Percentiles rank a stretch among this genome's conserved stretches.
Conservation (phyloP, 2,888 invertebrate genomes). For the Artemia sinica region DNA sequence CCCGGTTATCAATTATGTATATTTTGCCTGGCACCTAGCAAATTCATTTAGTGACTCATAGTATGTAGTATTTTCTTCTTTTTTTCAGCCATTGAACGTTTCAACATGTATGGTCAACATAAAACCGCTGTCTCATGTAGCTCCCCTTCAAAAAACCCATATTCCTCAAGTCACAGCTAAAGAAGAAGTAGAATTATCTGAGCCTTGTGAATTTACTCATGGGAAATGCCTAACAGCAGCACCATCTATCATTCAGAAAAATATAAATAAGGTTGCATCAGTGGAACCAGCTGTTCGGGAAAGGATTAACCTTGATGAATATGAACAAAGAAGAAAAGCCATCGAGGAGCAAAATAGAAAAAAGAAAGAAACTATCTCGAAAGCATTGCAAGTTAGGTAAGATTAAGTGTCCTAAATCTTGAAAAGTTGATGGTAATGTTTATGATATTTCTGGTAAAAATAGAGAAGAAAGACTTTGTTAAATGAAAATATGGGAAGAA, state of each 20-base stretch:
- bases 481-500: no score
- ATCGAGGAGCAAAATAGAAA: constrained; percentile 64
- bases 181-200: neutral
- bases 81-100: neutral
- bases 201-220: neutral
- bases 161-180: neutral
- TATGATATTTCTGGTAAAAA: no score
- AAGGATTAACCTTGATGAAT: constrained; percentile 36
- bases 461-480: no score
- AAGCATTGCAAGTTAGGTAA: constrained; percentile 54
- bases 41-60: neutral
- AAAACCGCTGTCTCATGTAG: constrained; percentile 2
- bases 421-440: no score
- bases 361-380: constrained; percentile 50
- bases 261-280: neutral
- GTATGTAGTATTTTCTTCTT: neutral
- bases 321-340: constrained; percentile 50
- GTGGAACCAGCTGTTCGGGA: constrained; percentile 3
- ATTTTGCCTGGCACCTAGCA: no score
- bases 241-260: constrained; percentile 10
- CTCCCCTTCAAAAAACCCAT: neutral
- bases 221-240: neutral
- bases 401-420: constrained; percentile 20
- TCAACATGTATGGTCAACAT: neutral
- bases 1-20: no score